Evolutionary conservation across 2,888 invertebrate species (phyloP).

Genomic region (Dryadula phaetusa): DNA sequence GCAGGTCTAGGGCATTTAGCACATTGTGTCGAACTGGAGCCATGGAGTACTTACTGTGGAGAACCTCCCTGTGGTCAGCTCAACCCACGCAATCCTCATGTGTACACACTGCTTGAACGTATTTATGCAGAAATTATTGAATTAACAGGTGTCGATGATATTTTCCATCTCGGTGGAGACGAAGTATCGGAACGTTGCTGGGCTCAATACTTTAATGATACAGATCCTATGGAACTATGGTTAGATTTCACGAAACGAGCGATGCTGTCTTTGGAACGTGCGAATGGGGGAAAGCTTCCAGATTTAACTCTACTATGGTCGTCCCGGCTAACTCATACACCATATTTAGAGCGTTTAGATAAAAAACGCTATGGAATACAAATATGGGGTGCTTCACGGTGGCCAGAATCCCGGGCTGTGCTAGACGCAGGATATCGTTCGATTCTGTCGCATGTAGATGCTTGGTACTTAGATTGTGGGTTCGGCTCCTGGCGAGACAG

Average conservation of each 20-base stretch:
- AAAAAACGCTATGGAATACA: conserved; percentile 87
- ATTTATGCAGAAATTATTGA: conserved; percentile 90
- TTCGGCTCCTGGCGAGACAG: conserved; percentile 93
- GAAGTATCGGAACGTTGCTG: conserved; percentile 93
- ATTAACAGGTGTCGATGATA: conserved; percentile 89
- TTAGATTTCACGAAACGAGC: conserved; percentile 89
- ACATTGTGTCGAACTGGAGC: conserved; percentile 91
- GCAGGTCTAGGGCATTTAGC: conserved; percentile 91
- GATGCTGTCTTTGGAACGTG: conserved; percentile 84
- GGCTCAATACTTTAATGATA: conserved; percentile 89
- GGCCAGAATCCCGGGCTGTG: conserved; percentile 91
- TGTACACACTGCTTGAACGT: conserved; percentile 88
- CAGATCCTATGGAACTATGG: conserved; percentile 91
- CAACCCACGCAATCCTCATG: conserved; percentile 91
- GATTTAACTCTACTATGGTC: conserved; percentile 89
- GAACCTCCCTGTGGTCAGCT: conserved; percentile 95
- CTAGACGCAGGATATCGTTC: conserved; percentile 90
- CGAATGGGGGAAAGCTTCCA: conserved; percentile 84
- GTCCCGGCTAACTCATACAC: conserved; percentile 89
- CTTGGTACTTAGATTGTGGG: conserved; percentile 95
- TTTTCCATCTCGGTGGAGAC: conserved; percentile 93
- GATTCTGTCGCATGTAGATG: conserved; percentile 93
- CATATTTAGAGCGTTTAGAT: conserved; percentile 86
- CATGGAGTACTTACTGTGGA: conserved; percentile 92
- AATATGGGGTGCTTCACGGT: conserved; percentile 92